A percentile compares a stretch with the other conserved stretches of the same genome.
Evolutionary conservation across 2,113 vertebrate species (phyloP).

Genomic region (Stomatorhinus ivindoensis): DNA sequence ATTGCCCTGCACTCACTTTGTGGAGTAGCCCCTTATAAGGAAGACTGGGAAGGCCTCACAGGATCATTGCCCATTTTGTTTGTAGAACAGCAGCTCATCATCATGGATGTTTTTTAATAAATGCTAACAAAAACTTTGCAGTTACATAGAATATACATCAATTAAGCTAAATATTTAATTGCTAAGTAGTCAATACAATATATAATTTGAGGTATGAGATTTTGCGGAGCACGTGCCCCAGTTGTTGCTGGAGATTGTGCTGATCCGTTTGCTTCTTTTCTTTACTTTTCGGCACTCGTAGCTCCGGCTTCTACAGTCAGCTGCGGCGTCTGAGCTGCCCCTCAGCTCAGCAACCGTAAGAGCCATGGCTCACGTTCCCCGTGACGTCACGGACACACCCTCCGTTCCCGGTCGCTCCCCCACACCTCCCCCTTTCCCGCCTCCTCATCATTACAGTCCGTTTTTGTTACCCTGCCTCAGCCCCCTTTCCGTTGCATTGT

Average conservation of each 20-base stretch:
- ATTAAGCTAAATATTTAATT: background rate
- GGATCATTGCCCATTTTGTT: background rate
- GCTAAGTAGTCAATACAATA: background rate
- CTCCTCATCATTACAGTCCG: background rate
- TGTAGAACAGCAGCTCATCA: background rate
- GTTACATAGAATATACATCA: background rate
- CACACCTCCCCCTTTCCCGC: background rate
- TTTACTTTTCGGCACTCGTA: background rate
- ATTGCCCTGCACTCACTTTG: too few species aligned
- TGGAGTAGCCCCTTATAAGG: background rate
- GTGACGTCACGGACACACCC: background rate
- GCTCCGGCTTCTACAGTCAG: background rate
- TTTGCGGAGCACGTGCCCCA: background rate
- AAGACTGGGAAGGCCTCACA: background rate
- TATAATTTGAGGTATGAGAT: background rate
- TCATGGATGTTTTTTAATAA: background rate
- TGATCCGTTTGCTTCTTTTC: background rate
- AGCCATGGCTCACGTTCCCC: background rate
- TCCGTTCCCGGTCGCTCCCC: background rate
- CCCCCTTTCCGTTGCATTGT: conserved; percentile 23
- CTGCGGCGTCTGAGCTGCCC: background rate
- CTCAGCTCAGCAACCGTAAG: background rate
- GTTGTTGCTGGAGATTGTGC: background rate
- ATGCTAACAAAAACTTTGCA: background rate
- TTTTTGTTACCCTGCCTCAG: background rate